Conservation (phyloP, 2,888 invertebrate species). For the Metopia argyrocephala region DNA sequence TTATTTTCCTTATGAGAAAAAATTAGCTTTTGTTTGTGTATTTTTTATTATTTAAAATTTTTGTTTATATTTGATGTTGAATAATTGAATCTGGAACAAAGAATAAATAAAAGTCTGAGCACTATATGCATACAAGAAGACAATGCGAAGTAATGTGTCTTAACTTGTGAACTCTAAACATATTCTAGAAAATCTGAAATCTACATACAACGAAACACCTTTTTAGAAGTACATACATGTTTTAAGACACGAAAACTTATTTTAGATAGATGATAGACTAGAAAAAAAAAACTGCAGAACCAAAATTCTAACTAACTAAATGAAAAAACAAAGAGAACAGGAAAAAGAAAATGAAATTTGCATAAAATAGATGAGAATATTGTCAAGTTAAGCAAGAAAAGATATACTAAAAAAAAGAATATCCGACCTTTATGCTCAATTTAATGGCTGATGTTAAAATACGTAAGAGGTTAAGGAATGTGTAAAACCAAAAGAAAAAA, state of each 20-base stretch:
- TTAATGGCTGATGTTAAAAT: conserved; percentile 30
- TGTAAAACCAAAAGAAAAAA: not conserved
- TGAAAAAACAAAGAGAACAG: not conserved
- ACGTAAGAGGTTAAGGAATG: conserved; percentile 10
- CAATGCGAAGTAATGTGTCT: not conserved
- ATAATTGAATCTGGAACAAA: conserved; percentile 16
- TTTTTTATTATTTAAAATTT: too few species aligned
- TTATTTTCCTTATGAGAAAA: not conserved
- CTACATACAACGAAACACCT: not conserved
- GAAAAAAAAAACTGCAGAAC: not conserved
- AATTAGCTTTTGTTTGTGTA: conserved; percentile 15
- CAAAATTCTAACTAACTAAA: not conserved
- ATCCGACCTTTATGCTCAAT: conserved; percentile 41
- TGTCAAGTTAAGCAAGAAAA: conserved; percentile 12
- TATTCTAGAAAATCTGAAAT: conserved; percentile 3
- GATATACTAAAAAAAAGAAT: not conserved
- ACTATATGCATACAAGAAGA: not conserved
- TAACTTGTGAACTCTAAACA: conserved; percentile 23
- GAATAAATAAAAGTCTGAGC: not conserved
- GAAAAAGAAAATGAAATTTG: not conserved
- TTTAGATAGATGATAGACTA: conserved; percentile 4
- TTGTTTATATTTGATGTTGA: conserved; percentile 11
- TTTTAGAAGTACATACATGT: not conserved
- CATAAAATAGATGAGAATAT: not conserved
- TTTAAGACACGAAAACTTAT: not conserved